Evolutionary conservation across 2,113 vertebrate genomes (phyloP).

Genomic region (Corythornis vintsioides): DNA sequence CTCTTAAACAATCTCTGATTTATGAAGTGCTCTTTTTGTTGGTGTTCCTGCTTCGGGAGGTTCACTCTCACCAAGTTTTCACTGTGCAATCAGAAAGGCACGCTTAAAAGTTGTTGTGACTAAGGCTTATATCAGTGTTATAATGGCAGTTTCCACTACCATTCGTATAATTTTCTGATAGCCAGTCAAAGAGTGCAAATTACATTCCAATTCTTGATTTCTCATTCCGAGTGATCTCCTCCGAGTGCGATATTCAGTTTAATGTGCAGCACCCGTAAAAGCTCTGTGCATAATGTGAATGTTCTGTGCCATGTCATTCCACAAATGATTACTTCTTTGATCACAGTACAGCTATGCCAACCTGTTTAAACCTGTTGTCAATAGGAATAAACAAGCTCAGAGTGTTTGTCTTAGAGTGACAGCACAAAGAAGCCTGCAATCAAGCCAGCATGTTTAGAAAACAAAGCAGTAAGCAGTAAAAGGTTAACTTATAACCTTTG

Average conservation of each 20-base stretch:
- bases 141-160: conserved; percentile 22
- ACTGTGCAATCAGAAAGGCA: not conserved
- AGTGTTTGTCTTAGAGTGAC: not conserved
- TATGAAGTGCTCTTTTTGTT: not conserved
- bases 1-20: not conserved
- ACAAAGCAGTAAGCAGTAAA: conserved; percentile 14
- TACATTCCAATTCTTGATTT: conserved; percentile 8
- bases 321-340: conserved; percentile 24
- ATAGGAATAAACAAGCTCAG: conserved; percentile 27
- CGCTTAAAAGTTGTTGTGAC: not conserved
- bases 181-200: conserved; percentile 24
- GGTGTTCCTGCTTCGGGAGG: not conserved
- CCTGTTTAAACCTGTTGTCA: conserved; percentile 33
- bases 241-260: not conserved
- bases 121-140: not conserved
- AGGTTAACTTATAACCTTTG: conserved; percentile 19
- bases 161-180: conserved; percentile 29
- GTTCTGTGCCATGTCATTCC: not conserved
- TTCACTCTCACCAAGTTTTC: conserved; percentile 22
- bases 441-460: not conserved
- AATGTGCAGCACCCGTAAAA: not conserved
- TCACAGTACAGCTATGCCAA: not conserved
- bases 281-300: not conserved
- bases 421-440: conserved; percentile 35
- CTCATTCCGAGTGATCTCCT: not conserved